A percentile compares a stretch with the other conserved stretches of the same genome.
Conservation (phyloP, 2,888 invertebrate species). For the Chirona hameri region DNA sequence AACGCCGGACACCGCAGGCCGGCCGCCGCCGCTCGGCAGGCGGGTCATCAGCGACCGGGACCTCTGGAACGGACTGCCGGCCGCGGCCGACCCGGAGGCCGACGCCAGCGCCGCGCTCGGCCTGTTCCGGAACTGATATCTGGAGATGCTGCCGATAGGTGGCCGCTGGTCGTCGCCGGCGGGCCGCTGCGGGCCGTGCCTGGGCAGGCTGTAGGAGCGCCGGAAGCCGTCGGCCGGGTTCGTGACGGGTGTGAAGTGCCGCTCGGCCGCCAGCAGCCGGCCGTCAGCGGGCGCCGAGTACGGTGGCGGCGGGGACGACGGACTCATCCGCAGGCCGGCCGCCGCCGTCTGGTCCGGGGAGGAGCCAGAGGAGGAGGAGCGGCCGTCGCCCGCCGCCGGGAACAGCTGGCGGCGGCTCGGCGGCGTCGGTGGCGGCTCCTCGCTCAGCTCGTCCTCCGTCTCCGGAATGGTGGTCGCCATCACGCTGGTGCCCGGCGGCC, state of each 20-base stretch:
- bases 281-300: not conserved
- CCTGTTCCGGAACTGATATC: not conserved
- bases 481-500: conserved; percentile 67
- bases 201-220: not conserved
- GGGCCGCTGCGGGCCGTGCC: not conserved
- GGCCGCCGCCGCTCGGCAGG: not conserved
- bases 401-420: not conserved
- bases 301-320: conserved; percentile 22
- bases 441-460: conserved; percentile 45
- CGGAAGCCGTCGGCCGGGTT: not conserved
- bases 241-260: not conserved
- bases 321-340: not conserved
- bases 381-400: not conserved
- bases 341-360: not conserved
- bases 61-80: not conserved
- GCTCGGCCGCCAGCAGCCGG: not conserved
- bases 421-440: conserved; percentile 31
- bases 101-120: not conserved
- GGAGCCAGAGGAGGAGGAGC: not conserved
- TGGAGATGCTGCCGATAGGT: conserved; percentile 13
- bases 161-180: not conserved
- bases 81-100: not conserved
- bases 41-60: not conserved
- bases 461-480: conserved; percentile 81
- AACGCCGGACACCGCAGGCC: not conserved